phyloP scores from a whole-genome alignment of 2,113 vertebrate species.

The Calcarius ornatus region DNA sequence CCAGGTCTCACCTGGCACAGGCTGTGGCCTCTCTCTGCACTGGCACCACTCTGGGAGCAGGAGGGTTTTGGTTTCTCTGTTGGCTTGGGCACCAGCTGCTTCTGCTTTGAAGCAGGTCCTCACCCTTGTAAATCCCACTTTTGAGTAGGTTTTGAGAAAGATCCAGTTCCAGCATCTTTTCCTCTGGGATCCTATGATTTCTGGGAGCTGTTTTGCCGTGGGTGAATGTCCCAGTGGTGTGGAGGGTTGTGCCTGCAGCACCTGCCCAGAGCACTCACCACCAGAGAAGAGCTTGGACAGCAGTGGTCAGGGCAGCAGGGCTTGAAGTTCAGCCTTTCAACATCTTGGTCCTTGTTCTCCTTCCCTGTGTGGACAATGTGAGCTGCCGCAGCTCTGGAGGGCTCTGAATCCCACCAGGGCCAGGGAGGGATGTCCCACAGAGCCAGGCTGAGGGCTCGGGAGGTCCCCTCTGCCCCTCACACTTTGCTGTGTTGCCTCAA shows the following conservation, averaged over 20 bases:
- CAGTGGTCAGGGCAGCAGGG: rapidly evolving
- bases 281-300: neutral
- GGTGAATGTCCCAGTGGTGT: rapidly evolving
- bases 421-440: neutral
- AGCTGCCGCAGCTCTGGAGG: neutral
- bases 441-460: neutral
- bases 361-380: rapidly evolving
- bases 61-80: neutral
- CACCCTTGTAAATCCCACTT: rapidly evolving
- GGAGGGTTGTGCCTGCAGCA: neutral
- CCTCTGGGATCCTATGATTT: rapidly evolving
- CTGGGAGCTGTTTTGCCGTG: neutral
- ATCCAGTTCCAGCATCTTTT: neutral
- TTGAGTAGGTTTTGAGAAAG: neutral
- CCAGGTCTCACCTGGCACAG: neutral
- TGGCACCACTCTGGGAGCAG: neutral
- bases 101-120: neutral
- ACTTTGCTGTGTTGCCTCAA: neutral
- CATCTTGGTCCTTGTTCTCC: neutral
- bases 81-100: neutral
- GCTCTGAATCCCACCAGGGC: rapidly evolving
- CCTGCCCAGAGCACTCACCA: rapidly evolving
- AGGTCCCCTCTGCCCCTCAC: rapidly evolving
- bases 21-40: rapidly evolving
- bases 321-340: neutral